Base-by-base conservation (phyloP, 1,140 invertebrate genomes). In the Onthophagus taurus region DNA sequence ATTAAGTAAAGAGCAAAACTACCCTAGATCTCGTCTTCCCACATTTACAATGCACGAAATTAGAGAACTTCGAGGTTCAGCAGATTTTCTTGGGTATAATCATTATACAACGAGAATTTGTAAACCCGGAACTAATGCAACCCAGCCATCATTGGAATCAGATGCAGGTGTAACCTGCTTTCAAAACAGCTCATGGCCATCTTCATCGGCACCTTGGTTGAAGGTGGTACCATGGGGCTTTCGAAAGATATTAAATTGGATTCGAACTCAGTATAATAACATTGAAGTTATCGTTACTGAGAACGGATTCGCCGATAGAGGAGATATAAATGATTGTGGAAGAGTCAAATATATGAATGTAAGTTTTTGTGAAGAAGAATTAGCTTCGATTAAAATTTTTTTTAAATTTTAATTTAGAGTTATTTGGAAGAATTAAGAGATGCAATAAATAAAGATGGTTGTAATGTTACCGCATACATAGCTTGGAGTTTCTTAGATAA, bases 271-370 rank as follows among this genome's bases (percentile, higher is more conserved):
- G 23, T 87, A 85, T 56, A 71, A 77, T 21, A 76, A 77, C 54
- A 71, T 77, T 4, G 69, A 72, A 17, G 72, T 87, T 12, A 76
- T 81, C 41, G 71, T 87, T 1, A 81, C 82, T 1, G 84, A 87
- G 71, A 88, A 85, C 59, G 84, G 84, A 1, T 68, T 72, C 48
- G 70, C 69, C 8, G 71, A 74, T 50, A 57, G 52, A 14, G 57
- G 56, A 4, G 63, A 60, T 18, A 17, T 75, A 4, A 47, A 71
- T 12, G 77, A 81, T 51, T 13, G 43, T 0, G 55, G 64, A 6
- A 53, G 77, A 50, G 55, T 77, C 8, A 35, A 66, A 14, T 80
- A 69, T 51, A 66, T 66, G 31, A 58, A 52, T 16, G 60, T 74
- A 58, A 66, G 66, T 37, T 23, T 1, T 21, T 41, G 19, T 17